Evolutionary conservation across 2,797 vertebrate species (phyloP).

Genomic region (Peromyscus melanophrys): DNA sequence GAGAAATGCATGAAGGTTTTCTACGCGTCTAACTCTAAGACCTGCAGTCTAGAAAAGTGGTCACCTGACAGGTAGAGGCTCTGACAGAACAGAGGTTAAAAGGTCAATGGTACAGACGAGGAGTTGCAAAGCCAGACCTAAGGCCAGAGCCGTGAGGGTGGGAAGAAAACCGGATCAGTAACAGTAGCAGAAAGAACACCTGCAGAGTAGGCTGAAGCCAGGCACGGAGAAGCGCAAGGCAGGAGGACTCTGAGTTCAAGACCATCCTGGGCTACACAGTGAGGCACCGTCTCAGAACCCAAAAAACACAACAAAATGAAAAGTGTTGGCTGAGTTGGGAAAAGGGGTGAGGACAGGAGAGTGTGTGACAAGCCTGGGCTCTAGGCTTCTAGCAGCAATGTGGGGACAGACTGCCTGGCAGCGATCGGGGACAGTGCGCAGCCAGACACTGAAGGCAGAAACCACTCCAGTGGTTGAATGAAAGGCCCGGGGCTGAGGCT

Average conservation of each 20-base stretch:
- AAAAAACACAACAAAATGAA: background rate
- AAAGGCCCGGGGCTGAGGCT: background rate
- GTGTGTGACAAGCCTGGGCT: background rate
- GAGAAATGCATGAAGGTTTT: background rate
- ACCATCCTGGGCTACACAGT: background rate
- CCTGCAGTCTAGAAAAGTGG: slow-evolving; percentile 18
- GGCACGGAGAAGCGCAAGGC: background rate
- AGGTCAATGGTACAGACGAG: background rate
- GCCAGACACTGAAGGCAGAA: background rate
- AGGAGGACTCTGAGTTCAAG: background rate
- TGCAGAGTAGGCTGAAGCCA: background rate
- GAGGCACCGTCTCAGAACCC: background rate
- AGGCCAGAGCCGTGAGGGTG: background rate
- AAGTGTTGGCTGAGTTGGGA: background rate
- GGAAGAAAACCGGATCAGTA: background rate
- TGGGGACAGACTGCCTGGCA: background rate
- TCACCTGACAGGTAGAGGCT: background rate
- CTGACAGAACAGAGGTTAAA: background rate
- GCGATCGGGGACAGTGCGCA: background rate
- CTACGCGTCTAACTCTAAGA: background rate
- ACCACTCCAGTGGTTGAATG: background rate
- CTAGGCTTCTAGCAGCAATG: background rate
- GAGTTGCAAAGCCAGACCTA: background rate
- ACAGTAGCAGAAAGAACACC: background rate
- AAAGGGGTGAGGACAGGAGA: background rate